A percentile compares a stretch with the other conserved stretches of the same genome.
Conservation (phyloP, 2,113 vertebrate genomes). For the Todiramphus chloris region DNA sequence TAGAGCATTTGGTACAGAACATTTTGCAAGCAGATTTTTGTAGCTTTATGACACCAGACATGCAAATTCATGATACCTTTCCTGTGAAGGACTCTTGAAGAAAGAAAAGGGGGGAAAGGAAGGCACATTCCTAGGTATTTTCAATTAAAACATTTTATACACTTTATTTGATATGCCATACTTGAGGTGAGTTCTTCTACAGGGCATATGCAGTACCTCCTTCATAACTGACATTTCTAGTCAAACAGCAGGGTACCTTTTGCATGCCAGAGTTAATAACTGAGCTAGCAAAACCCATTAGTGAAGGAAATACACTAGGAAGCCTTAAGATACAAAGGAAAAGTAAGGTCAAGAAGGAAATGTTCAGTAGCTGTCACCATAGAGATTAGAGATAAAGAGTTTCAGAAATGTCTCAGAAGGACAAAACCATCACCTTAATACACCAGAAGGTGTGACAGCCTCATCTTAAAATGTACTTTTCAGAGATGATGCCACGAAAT, state of each 20-base stretch:
- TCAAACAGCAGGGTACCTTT: background rate
- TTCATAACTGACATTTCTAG: background rate
- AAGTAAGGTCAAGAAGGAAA: background rate
- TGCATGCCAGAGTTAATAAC: background rate
- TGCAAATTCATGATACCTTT: background rate
- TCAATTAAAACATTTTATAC: background rate
- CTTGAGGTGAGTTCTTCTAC: background rate
- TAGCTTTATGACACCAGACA: background rate
- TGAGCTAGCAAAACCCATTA: background rate
- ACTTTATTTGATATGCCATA: background rate
- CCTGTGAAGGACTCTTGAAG: background rate
- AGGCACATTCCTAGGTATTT: background rate
- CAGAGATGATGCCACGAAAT: background rate
- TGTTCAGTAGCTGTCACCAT: background rate
- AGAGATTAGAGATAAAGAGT: background rate
- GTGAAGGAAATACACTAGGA: background rate
- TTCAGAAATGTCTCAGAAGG: background rate
- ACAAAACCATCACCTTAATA: background rate
- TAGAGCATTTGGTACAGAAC: background rate
- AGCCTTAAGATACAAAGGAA: background rate
- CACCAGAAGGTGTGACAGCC: background rate
- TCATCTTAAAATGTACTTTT: background rate
- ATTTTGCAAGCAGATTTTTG: background rate
- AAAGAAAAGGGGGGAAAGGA: background rate
- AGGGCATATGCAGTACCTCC: background rate